phyloP scores from a whole-genome alignment of 2,113 vertebrate genomes.

The Spilogale gracilis region DNA sequence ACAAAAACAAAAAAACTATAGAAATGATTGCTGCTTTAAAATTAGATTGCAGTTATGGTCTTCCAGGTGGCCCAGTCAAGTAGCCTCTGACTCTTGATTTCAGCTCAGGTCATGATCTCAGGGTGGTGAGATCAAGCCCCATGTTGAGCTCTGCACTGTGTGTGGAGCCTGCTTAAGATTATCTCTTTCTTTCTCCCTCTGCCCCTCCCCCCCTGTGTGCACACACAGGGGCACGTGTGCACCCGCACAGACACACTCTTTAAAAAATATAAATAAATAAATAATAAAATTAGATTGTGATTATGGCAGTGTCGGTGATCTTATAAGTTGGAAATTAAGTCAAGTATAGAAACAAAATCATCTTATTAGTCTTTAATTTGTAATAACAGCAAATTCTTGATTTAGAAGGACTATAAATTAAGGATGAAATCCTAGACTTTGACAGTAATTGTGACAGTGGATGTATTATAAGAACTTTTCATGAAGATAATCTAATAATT shows the following conservation, averaged over 20 bases:
- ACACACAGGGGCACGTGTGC: too few species aligned
- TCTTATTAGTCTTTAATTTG: not conserved
- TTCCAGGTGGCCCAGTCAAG: not conserved
- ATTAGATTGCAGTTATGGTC: not conserved
- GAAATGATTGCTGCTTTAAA: not conserved
- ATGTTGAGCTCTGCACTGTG: not conserved
- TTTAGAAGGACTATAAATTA: not conserved
- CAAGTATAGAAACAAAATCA: conserved; percentile 6
- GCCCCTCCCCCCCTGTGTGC: not conserved
- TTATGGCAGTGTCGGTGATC: not conserved
- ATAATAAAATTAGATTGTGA: not conserved
- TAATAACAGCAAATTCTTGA: conserved; percentile 46
- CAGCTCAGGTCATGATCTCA: not conserved
- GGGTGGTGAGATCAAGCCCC: not conserved
- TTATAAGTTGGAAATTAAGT: not conserved
- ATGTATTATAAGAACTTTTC: not conserved
- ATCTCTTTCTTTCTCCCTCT: not conserved
- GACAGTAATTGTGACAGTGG: not conserved
- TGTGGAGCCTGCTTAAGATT: not conserved
- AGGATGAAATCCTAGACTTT: not conserved
- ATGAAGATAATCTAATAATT: not conserved
- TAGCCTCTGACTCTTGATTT: not conserved
- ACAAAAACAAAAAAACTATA: not conserved
- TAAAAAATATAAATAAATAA: not conserved
- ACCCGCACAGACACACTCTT: not conserved